phyloP scores from a whole-genome alignment of 2,888 invertebrate genomes.

The Pyrrhopygopsis socrates region DNA sequence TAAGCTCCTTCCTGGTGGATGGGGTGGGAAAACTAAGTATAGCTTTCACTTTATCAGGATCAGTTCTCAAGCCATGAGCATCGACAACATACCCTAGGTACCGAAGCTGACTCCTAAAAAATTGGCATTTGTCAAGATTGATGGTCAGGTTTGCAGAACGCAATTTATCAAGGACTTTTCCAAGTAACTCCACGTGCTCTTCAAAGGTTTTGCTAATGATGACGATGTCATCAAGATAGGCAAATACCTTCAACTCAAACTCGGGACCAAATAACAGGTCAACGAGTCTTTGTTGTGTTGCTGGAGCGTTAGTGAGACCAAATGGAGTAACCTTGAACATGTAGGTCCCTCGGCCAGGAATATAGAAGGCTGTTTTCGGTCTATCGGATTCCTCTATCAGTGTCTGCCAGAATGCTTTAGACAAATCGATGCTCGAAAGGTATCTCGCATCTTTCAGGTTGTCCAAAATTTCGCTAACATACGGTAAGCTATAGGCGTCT shows the following conservation, averaged over 20 bases:
- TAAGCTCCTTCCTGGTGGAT: not conserved
- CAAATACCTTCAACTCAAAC: slow-evolving; percentile 68
- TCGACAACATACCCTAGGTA: slow-evolving; percentile 19
- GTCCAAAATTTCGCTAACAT: slow-evolving; percentile 84
- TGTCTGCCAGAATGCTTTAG: slow-evolving; percentile 81
- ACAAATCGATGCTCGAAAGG: slow-evolving; percentile 78
- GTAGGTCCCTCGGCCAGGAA: slow-evolving; percentile 75
- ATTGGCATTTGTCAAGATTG: slow-evolving; percentile 3
- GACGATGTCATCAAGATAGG: slow-evolving; percentile 79
- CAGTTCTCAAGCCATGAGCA: not conserved
- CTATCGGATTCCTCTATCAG: slow-evolving; percentile 46
- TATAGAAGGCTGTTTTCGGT: slow-evolving; percentile 75
- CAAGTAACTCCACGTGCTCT: not conserved
- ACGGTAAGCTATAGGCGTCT: slow-evolving; percentile 66
- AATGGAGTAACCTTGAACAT: slow-evolving; percentile 70
- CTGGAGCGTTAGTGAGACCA: slow-evolving; percentile 82
- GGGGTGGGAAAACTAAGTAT: not conserved
- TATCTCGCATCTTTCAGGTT: slow-evolving; percentile 82
- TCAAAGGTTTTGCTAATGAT: slow-evolving; percentile 9
- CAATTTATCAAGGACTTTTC: not conserved
- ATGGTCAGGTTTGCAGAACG: not conserved
- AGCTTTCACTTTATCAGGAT: slow-evolving; percentile 14
- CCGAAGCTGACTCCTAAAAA: not conserved
- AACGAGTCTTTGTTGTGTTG: slow-evolving; percentile 83
- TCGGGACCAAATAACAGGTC: slow-evolving; percentile 71